Evolutionary conservation across 2,797 vertebrate species (phyloP), one percentile per base, ranked within the genome.

Genomic region (Prionace glauca): DNA sequence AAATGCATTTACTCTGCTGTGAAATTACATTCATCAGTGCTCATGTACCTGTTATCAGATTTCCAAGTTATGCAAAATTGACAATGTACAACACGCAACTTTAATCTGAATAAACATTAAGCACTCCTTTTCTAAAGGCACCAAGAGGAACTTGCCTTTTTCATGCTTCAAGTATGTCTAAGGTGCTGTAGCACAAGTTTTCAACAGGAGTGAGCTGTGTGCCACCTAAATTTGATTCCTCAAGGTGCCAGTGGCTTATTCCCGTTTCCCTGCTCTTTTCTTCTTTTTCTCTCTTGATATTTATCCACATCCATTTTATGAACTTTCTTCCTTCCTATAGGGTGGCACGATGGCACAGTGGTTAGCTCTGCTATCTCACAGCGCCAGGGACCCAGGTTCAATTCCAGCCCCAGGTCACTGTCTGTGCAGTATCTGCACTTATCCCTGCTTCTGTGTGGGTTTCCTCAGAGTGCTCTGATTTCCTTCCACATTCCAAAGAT

Each of bases 1-100:
- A 95, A 95, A 95, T 77, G 50, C 93, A 95, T 95, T 95, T 77
- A 95, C 93, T 77, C 71, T 95, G 93, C 93, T 95, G 93, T 95
- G 93, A 95, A 95, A 95, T 95, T 77, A 95, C 93, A 95, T 95
- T 95, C 72, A 95, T 95, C 69, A 95, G 45, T 74, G 69, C 50
- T 72, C 93, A 77, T 95, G 71, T 77, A 60, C 41, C 8, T 41
- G 20, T 95, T 77, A 95, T 95, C 93, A 60, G 71, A 95, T 95
- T 77, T 95, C 45, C 29, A 77, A 29, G 93, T 56, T 95, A 95
- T 95, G 93, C 71, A 95, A 95, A 95, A 95, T 95, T 95, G 93
- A 95, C 93, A 95, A 72, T 95, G 93, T 95, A 95, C 41, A 77
- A 45, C 93, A 77, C 14, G 10, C 29, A 56, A 95, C 71, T 72